Base-by-base conservation (phyloP, 37 sponge, comb jelly and placozoan genomes). In the Ianthella basta region DNA sequence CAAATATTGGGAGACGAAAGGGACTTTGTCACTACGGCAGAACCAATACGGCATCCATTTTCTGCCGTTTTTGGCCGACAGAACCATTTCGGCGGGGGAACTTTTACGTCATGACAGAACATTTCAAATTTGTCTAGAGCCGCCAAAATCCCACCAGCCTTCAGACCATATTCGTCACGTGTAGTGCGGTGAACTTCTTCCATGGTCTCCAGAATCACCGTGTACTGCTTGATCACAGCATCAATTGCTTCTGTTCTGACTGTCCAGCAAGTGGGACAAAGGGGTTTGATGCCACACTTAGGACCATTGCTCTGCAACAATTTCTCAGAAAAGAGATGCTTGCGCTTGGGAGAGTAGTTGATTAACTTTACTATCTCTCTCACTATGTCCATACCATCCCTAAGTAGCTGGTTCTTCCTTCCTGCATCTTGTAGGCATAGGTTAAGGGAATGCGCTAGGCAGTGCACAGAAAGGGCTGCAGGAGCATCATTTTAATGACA, bases 251-350 rank as follows among this genome's bases (percentile, higher is more conserved):
- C 61, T 24, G 88, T 88, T 64, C 92, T 72, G 19, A 68, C 92
- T 75, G 89, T 92, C 92, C 92, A 92, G 40, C 88, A 63, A 23
- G 89, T 92, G 20, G 79, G 24, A 59, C 88, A 92, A 2, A 92
- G 80, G 39, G 88, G 80, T 27, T 79, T 82, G 56, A 87, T 40
- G 24, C 60, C 81, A 6, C 68, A 81, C 59, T 37, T 77, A 38
- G 82, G 57, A 32, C 79, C 86, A 21, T 86, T 32, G 55, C 35
- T 32, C 12, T 84, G 74, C 63, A 60, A 25, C 40, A 89, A 54
- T 27, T 85, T 75, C 57, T 81, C 38, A 55, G 29, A 40, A 41
- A 86, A 86, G 21, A 88, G 81, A 86, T 77, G 75, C 32, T 34
- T 29, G 56, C 89, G 34, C 44, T 88, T 92, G 2, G 92, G 93